These are phyloP conservation scores for Anthoscopus minutus DNA, from an alignment of 2,113 vertebrate species.

Conservation along the genomic window DNA sequence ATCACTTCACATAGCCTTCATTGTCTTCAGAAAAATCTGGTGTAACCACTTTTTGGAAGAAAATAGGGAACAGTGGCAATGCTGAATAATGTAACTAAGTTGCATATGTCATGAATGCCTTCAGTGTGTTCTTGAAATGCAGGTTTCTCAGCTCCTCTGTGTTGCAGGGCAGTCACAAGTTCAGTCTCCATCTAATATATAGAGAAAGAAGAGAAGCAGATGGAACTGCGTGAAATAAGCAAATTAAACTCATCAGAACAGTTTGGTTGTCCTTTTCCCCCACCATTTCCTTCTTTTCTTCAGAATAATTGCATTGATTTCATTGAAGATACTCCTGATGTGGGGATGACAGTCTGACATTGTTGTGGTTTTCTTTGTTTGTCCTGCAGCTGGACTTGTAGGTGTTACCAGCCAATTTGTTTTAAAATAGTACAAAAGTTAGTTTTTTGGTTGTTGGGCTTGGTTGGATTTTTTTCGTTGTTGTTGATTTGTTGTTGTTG, in stretches of 20 bases:
- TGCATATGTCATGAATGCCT: rapidly evolving
- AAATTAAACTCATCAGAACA: neutral
- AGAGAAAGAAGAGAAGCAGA: neutral
- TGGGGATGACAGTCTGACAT: neutral
- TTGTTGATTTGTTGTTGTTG: too few species aligned
- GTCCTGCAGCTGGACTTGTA: neutral
- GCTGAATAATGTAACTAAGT: neutral
- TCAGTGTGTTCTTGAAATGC: neutral
- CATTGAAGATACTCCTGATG: neutral
- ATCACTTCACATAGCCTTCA: neutral
- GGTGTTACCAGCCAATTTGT: neutral
- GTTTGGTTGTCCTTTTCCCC: neutral
- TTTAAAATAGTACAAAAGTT: neutral
- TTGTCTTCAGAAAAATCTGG: neutral
- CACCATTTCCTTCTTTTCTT: neutral
- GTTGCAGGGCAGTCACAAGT: neutral
- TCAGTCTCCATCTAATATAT: neutral
- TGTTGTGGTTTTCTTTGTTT: neutral
- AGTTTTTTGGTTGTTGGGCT: neutral
- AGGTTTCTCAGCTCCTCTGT: neutral
- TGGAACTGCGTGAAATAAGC: neutral
- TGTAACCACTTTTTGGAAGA: neutral
- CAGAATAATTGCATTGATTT: neutral
- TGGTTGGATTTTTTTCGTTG: too few species aligned
- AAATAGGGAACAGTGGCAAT: neutral